phyloP scores from a whole-genome alignment of 2,113 vertebrate genomes.

The Candoia aspera region DNA sequence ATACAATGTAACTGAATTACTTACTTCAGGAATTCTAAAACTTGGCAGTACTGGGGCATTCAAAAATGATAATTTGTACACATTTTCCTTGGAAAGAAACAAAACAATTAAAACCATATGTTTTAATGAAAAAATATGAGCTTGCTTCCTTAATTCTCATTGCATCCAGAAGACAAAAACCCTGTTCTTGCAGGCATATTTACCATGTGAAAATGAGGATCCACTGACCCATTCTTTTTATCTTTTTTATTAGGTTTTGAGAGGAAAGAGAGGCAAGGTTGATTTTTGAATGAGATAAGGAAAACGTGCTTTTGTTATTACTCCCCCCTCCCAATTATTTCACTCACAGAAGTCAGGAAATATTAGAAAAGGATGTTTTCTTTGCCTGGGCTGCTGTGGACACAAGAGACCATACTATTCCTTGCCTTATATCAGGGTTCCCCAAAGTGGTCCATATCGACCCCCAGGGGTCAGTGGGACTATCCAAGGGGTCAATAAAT shows the following conservation, averaged over 20 bases:
- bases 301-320: background rate
- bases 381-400: background rate
- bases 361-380: background rate
- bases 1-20: background rate
- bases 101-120: background rate
- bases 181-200: background rate
- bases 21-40: background rate
- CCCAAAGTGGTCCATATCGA: background rate
- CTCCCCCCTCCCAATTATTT: background rate
- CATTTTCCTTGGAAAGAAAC: background rate
- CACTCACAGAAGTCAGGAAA: background rate
- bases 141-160: background rate
- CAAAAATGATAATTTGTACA: background rate
- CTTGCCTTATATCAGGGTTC: background rate
- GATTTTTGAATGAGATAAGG: background rate
- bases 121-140: background rate
- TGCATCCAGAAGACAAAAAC: background rate
- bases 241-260: background rate
- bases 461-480: background rate
- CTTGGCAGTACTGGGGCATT: background rate
- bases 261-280: background rate
- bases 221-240: background rate
- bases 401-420: background rate
- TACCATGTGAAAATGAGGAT: background rate
- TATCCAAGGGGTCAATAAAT: background rate